Evolutionary conservation across 2,888 invertebrate species (phyloP).

Genomic region (Matsumyia berberina): DNA sequence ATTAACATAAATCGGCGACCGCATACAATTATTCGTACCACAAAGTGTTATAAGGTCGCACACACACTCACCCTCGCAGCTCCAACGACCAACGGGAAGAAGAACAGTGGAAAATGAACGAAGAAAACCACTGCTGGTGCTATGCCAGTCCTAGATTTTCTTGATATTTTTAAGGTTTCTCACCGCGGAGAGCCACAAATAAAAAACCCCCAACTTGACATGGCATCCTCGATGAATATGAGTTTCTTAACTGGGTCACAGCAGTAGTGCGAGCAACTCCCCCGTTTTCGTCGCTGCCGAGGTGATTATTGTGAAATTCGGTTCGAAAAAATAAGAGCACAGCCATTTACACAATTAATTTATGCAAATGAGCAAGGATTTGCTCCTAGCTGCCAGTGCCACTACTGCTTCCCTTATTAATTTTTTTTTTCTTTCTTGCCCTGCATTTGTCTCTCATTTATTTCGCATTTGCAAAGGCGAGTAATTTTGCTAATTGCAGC

Average conservation of each 20-base stretch:
- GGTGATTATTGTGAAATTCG: slow-evolving; percentile 73
- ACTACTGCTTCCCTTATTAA: slow-evolving; percentile 44
- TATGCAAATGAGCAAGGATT: slow-evolving; percentile 72
- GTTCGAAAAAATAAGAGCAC: slow-evolving; percentile 64
- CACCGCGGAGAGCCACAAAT: slow-evolving; percentile 9
- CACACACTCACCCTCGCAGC: slow-evolving; percentile 1
- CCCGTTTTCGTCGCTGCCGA: slow-evolving; percentile 2
- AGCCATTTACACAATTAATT: slow-evolving; percentile 76
- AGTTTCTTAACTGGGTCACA: slow-evolving; percentile 67
- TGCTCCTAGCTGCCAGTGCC: slow-evolving; percentile 28
- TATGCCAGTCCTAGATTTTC: slow-evolving; percentile 66
- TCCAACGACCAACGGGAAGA: neutral
- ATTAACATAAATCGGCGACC: slow-evolving; percentile 75
- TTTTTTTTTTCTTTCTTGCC: slow-evolving; percentile 43
- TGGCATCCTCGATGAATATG: slow-evolving; percentile 59
- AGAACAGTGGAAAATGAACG: neutral
- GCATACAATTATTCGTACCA: slow-evolving; percentile 59
- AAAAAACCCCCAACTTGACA: slow-evolving; percentile 48
- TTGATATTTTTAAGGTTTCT: slow-evolving; percentile 60
- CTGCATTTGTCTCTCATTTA: slow-evolving; percentile 73
- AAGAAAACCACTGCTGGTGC: slow-evolving; percentile 25
- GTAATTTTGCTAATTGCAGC: slow-evolving; percentile 72
- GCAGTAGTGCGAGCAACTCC: slow-evolving; percentile 6
- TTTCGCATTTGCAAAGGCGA: slow-evolving; percentile 67
- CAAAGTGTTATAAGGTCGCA: slow-evolving; percentile 63